Evolutionary conservation across 1,140 invertebrate genomes (phyloP), one percentile per base, ranked within the genome.

Genomic region (Gryon sp.): DNA sequence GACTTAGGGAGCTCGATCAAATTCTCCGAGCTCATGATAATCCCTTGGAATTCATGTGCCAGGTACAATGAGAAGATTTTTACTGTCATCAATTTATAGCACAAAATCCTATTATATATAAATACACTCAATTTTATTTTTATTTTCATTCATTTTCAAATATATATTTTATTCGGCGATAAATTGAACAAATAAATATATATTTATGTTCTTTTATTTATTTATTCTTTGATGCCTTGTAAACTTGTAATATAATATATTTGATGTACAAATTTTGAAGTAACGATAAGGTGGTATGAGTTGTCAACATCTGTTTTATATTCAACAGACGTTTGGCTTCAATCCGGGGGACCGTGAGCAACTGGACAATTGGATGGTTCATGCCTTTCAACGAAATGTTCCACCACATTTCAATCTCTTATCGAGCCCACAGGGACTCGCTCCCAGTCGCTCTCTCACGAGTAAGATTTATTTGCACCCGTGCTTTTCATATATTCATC

Each of bases 11-110:
- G 84, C 86, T 96, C 57, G 95, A 96, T 83, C 93, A 95, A 79
- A 90, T 97, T 60, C 89, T 96, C 22, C 86, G 94, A 30, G 91
- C 92, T 0, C 91, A 92, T 28, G 93, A 95, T 73, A 95, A 94
- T 86, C 95, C 95, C 0, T 86, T 96, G 22, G 93, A 95, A 82
- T 96, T 96, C 80, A 95, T 96, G 92, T 95, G 95, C 76, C 94
- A 95, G 90, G 93, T 94, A 90, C 81, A 36, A 30, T 16, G 36
- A 7, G 0, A 43, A 45, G 11, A 15, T 30, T 43, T 6, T 7
- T 43, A 2, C 24, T 24, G 6, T 45, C n/a, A n/a, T n/a, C n/a
- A n/a, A n/a, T n/a, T n/a, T n/a, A n/a, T n/a, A n/a, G n/a, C n/a
- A n/a, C n/a, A n/a, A n/a, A n/a, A n/a, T n/a, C n/a, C n/a, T n/a